Evolutionary conservation across 1,140 invertebrate genomes (phyloP).

Genomic region (Cepaea nemoralis): DNA sequence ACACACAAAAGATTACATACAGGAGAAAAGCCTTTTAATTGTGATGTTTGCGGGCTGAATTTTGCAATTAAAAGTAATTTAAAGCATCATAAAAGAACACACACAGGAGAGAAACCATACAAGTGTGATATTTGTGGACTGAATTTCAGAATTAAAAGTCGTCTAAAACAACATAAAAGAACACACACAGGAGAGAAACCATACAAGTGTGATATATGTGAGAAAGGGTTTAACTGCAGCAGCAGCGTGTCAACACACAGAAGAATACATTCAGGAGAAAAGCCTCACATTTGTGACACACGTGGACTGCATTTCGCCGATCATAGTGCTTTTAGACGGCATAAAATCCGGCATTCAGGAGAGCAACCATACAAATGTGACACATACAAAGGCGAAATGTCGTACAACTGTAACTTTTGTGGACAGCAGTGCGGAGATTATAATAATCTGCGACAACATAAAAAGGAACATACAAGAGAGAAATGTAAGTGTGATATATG

Average conservation of each 20-base stretch:
- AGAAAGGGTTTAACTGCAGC: not conserved
- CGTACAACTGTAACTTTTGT: too few relatives aligned
- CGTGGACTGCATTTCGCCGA: too few relatives aligned
- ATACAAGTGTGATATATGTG: not conserved
- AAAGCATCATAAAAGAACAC: not conserved
- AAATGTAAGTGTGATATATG: too few relatives aligned
- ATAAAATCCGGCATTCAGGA: too few relatives aligned
- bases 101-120: constrained; percentile 7
- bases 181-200: not conserved
- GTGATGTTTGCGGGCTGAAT: not conserved
- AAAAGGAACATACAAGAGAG: too few relatives aligned
- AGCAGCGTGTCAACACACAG: not conserved
- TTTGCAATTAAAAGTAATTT: not conserved
- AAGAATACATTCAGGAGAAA: not conserved
- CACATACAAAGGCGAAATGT: too few relatives aligned
- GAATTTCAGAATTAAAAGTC: not conserved
- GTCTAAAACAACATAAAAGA: not conserved
- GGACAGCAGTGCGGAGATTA: too few relatives aligned
- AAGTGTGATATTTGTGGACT: not conserved
- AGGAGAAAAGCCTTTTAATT: constrained; percentile 11
- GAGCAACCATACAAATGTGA: too few relatives aligned
- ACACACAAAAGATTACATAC: not conserved
- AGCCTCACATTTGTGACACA: too few relatives aligned
- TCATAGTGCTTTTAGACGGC: too few relatives aligned
- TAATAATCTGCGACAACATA: too few relatives aligned